These are phyloP conservation scores for Poeciliopsis turrubarensis DNA, from an alignment of 2,113 vertebrate species.

Conservation along the genomic window DNA sequence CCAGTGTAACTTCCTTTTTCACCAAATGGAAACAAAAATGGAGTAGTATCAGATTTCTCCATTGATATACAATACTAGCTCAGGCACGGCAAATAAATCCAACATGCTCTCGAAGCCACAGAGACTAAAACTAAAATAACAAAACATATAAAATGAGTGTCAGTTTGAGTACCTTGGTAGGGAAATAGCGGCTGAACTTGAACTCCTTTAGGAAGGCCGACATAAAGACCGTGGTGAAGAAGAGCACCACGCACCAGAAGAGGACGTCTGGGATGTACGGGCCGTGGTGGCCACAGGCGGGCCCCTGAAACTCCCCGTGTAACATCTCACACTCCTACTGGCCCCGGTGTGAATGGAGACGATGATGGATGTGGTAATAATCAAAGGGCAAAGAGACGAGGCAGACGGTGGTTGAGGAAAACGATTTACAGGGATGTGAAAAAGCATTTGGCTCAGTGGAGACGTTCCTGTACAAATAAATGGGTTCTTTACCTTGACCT, in stretches of 20 bases:
- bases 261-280: constrained; percentile 96
- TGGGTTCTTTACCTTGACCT: constrained; percentile 80
- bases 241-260: constrained; percentile 97
- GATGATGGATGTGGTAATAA: not conserved
- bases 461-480: not conserved
- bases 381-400: not conserved
- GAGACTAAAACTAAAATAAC: not conserved
- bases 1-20: no score
- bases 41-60: no score
- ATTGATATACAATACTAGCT: no score
- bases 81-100: not conserved
- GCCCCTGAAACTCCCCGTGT: constrained; percentile 89
- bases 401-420: no score
- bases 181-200: constrained; percentile 97
- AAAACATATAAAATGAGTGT: no score
- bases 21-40: no score
- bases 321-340: constrained; percentile 88
- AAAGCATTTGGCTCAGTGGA: no score
- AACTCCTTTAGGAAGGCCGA: constrained; percentile 97
- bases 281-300: constrained; percentile 91
- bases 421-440: no score
- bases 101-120: not conserved
- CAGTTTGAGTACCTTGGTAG: constrained; percentile 87
- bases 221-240: constrained; percentile 95
- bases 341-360: constrained; percentile 43